phyloP scores from a whole-genome alignment of 2,888 invertebrate species.

The Cryptophagus acutangulus region DNA sequence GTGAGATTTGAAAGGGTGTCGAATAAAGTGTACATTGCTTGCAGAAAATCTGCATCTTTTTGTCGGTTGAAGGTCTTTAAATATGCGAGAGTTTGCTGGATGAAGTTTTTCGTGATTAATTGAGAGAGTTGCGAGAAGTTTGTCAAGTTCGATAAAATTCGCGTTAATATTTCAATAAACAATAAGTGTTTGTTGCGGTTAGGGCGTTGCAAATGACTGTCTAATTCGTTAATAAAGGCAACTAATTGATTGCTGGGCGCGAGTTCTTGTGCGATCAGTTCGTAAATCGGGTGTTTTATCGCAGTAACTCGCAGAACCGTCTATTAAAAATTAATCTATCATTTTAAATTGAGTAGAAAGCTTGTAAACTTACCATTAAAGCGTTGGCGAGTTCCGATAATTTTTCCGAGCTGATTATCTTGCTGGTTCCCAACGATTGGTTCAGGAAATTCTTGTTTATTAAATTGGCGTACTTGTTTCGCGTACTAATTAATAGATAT shows the following conservation, averaged over 20 bases:
- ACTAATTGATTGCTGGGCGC: slow-evolving; percentile 34
- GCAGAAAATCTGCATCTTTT: slow-evolving; percentile 55
- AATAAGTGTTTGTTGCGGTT: slow-evolving; percentile 58
- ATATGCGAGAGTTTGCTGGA: slow-evolving; percentile 60
- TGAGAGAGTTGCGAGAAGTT: slow-evolving; percentile 51
- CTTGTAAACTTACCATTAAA: slow-evolving; percentile 55
- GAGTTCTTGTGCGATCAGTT: slow-evolving; percentile 52
- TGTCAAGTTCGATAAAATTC: slow-evolving; percentile 49
- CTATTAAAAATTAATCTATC: slow-evolving; percentile 45
- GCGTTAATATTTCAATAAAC: slow-evolving; percentile 56
- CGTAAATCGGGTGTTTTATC: slow-evolving; percentile 61
- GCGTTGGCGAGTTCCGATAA: slow-evolving; percentile 57
- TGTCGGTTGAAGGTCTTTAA: slow-evolving; percentile 57
- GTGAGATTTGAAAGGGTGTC: slow-evolving; percentile 51
- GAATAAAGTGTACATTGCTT: slow-evolving; percentile 55
- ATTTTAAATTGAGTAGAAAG: slow-evolving; percentile 15
- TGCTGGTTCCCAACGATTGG: slow-evolving; percentile 53
- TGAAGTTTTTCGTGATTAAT: slow-evolving; percentile 60
- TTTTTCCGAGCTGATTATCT: slow-evolving; percentile 55
- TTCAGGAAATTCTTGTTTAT: slow-evolving; percentile 54
- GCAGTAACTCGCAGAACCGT: slow-evolving; percentile 55
- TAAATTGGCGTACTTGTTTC: slow-evolving; percentile 49
- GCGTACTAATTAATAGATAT: slow-evolving; percentile 53
- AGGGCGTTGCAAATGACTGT: slow-evolving; percentile 50
- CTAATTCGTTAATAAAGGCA: slow-evolving; percentile 57